Evolutionary conservation across 2,797 vertebrate species (phyloP), one percentile per base, ranked within the genome.

Genomic region (Florisuga fusca): DNA sequence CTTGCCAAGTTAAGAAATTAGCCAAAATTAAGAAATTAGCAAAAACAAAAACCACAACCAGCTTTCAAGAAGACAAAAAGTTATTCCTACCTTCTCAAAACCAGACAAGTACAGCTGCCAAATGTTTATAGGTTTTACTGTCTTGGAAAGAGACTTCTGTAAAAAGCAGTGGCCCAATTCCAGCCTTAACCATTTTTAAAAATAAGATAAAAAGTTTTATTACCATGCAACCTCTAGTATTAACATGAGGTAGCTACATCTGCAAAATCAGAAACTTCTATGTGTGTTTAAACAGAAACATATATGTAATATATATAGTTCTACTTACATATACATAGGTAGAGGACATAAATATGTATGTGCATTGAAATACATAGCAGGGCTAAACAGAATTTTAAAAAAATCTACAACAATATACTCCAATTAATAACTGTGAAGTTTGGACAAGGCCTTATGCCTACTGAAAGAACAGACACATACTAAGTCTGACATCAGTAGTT

Each of bases 231-330:
- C 18, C 12, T 77, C 26, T 6, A 10, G 5, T 21, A 23, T 21
- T 54, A 72, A 38, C 21, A n/a, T 68, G 10, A 58, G 17, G 8
- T 9, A 57, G 34, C 16, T 38, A 11, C 14, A 77, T 1, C 4
- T 58, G 27, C 20, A 72, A 93, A 77, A 83, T 43, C 31, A 81
- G 50, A 27, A 72, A 33, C 1, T 43, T 34, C 14, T 38, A 0
- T 58, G 2, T 61, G 27, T 45, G 10, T 25, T 10, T 14, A 31
- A 38, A 61, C 0, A 5, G 3, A 7, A 4, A n/a, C 8, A 16
- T 1, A 6, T 4, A 15, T 17, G 18, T 29, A 18, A 27, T 26
- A 8, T 22, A 80, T 25, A 41, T 15, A 12, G 5, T 1, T 25
- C 34, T 45, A 27, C 16, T 71, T 15, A 25, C 2, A 12, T 4